Base-by-base conservation (phyloP, 2,888 invertebrate species). In the Frankliniella fusca region DNA sequence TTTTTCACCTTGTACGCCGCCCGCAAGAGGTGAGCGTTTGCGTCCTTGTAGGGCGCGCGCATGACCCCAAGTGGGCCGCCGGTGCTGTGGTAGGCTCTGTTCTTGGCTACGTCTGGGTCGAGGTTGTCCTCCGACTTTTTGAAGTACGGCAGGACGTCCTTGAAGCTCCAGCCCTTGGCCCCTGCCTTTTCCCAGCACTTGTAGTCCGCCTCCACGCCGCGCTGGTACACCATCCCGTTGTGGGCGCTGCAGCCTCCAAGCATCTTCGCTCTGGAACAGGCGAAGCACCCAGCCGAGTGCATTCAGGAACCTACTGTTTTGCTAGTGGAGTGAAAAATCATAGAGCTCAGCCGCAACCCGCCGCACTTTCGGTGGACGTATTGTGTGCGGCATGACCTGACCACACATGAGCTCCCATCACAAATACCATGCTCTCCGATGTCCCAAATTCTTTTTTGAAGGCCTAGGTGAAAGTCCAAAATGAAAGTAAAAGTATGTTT, bases 81-180 rank as follows among this genome's bases (percentile, higher is more conserved):
- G n/a, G n/a, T n/a, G 65, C 20, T n/a, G n/a, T 65, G 65, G n/a
- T 65, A 65, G 20, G 9, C n/a, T 3, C 2, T 18, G n/a, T 65
- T n/a, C 65, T n/a, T 65, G n/a, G 65, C 65, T 1, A 65, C 9
- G 65, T 65, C 65, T 2, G 65, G 65, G 20, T 65, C 65, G 20
- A 65, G 65, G n/a, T 65, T 65, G 65, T 65, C n/a, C 65, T 65
- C 65, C 5, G 65, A n/a, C 7, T 65, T 65, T n/a, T 65, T 65
- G 65, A 3, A 65, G 65, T 10, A 65, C 2, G 65, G 65, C 65
- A 65, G 65, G 0, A 65, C 65, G 18, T 65, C 65, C 65, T 65
- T n/a, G 65, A 20, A 65, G 65, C 65, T 65, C 65, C 65, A 65
- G 65, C 65, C 65, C n/a, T 65, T 65, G 65, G 65, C 65, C 3